Percentiles rank a stretch among this genome's conserved stretches.
phyloP scores from a whole-genome alignment of 1,140 invertebrate genomes.

The Hyles vespertilio region DNA sequence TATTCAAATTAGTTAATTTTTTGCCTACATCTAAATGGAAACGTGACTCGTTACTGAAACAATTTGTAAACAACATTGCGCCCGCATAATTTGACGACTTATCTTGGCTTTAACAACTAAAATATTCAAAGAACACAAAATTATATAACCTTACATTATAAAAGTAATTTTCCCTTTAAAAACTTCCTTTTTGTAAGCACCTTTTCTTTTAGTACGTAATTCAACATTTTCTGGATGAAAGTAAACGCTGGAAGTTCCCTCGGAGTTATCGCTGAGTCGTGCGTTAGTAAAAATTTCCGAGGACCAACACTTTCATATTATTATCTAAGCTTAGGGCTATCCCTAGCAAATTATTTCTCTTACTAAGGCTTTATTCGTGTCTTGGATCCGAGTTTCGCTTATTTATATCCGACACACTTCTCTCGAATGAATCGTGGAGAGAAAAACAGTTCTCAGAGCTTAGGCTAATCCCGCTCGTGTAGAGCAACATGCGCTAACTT shows the following conservation, averaged over 20 bases:
- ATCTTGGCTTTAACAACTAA: conserved; percentile 39
- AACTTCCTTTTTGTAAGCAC: conserved; percentile 17
- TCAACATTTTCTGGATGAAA: conserved; percentile 10
- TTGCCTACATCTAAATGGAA: conserved; percentile 33
- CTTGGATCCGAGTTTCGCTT: conserved; percentile 23
- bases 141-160: conserved; percentile 30
- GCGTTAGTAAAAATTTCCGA: conserved; percentile 8
- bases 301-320: conserved; percentile 11
- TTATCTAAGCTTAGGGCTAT: conserved; percentile 9
- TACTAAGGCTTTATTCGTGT: conserved; percentile 26
- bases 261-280: neutral
- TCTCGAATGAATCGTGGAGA: conserved; percentile 39
- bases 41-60: conserved; percentile 48
- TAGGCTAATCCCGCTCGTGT: conserved; percentile 44
- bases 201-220: conserved; percentile 8
- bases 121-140: conserved; percentile 35
- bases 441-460: conserved; percentile 51
- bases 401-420: conserved; percentile 34
- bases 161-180: conserved; percentile 27
- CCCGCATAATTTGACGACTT: conserved; percentile 53
- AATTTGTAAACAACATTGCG: conserved; percentile 54
- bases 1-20: conserved; percentile 48
- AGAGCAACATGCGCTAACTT: conserved; percentile 35
- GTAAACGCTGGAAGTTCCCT: conserved; percentile 5
- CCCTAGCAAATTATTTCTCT: conserved; percentile 16